Base-by-base conservation (phyloP, 2,888 invertebrate genomes). In the Leucophora obtusa region DNA sequence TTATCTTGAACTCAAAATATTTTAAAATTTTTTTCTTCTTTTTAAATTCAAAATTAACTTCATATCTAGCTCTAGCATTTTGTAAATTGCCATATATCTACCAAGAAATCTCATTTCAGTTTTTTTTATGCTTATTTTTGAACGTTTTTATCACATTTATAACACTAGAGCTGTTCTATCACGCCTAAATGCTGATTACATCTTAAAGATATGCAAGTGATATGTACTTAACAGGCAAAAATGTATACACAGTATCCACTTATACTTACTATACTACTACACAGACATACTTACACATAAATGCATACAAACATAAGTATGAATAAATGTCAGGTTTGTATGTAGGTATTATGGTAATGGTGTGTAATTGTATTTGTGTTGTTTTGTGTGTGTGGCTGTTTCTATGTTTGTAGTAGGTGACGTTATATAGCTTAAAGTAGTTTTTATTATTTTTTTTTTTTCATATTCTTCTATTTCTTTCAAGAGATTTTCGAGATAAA, bases 121-220 rank as follows among this genome's bases (percentile, higher is more conserved):
- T n/a, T 21, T 18, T n/a, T 47, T 69, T 66, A 35, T 24, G 43
- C 38, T 53, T 54, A 5, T 21, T 54, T 10, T 17, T 11, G 11
- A 4, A 24, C 35, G 54, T 53, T 50, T 74, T 63, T 68, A 80
- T 75, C 33, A 63, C 71, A 75, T 80, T 80, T 80, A 54, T 76
- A 76, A 72, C 59, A 81, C 81, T 77, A 70, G 73, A 82, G 73
- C 79, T 82, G 82, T 78, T 77, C 82, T 82, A 82, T 80, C 82
- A 69, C 70, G 77, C 70, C 74, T 78, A 82, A 70, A 80, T 80
- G 77, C 77, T 82, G 82, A 82, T 82, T 79, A 74, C 70, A 80
- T 82, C 82, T 82, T 63, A 59, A 77, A 79, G 82, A 80, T 82
- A 80, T 74, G 63, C 82, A 73, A 79, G 74, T 78, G 82, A 79